Base-by-base conservation (phyloP, 2,113 vertebrate species). In the Sus scrofa region DNA sequence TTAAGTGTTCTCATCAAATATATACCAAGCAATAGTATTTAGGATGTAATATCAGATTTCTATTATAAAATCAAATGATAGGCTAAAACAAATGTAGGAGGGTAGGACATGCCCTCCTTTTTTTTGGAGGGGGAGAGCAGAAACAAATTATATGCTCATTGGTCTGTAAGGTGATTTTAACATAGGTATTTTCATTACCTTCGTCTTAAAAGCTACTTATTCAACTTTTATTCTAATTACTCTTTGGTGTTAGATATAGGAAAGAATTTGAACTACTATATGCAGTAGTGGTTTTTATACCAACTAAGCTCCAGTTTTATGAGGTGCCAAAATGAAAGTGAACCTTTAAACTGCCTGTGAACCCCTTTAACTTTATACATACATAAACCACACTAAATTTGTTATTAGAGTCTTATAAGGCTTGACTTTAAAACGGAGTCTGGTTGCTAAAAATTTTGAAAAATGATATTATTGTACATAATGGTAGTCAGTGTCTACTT, bases 241-340 rank as follows among this genome's bases (percentile, higher is more conserved):
- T 74, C n/a, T 27, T 91, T 82, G 32, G 24, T 44, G 67, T 92
- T 71, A 94, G 54, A 65, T 78, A 12, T 89, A 78, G 30, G 83
- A 67, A 87, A 60, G 44, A 94, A 89, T 73, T 97, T 92, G 52
- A 96, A 30, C 37, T 71, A 63, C 20, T 78, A 3, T 71, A 37
- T 96, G 7, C 83, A 90, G 52, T 30, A 78, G 44, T 89, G 26
- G 62, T 93, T 96, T 97, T 96, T 39, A 89, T 89, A n/a, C 54
- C 20, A 65, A 89, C 54, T 24, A 65, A 89, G 54, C 26, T 85
- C 19, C 16, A 74, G 58, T 95, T 97, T 73, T 37, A 86, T 37
- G 26, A 83, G 82, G 56, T 77, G 18, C 27, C 24, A 94, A 19
- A 86, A 58, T 91, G 34, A 92, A 93, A 92, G 12, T 37, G n/a